These are phyloP conservation scores for Cavia porcellus DNA, from an alignment of 2,113 vertebrate genomes.

Conservation along the genomic window DNA sequence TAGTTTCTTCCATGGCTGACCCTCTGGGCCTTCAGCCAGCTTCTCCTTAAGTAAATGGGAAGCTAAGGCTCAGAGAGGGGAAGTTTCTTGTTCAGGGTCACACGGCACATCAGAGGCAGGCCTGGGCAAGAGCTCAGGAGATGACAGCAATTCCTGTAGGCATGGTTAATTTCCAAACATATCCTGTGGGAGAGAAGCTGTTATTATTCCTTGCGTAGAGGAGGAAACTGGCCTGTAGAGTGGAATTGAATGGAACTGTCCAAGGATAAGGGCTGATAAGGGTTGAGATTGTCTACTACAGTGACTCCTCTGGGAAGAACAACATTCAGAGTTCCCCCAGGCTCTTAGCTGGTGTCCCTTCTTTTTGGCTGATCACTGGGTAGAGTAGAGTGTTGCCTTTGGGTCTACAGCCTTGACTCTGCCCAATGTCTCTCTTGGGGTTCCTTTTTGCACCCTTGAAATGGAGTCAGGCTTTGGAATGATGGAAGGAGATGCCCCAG, in stretches of 20 bases:
- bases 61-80: background rate
- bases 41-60: background rate
- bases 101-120: background rate
- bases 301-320: background rate
- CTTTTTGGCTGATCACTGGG: background rate
- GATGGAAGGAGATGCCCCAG: background rate
- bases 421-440: background rate
- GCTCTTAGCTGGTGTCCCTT: background rate
- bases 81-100: background rate
- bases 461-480: background rate
- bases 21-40: background rate
- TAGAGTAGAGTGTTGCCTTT: rapidly evolving
- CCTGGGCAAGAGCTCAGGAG: background rate
- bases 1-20: background rate
- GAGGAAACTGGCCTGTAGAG: background rate
- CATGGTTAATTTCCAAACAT: background rate
- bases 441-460: background rate
- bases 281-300: no score
- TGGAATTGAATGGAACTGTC: background rate
- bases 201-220: background rate
- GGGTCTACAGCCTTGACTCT: background rate
- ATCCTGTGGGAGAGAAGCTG: no score
- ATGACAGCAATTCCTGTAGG: background rate
- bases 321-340: no score
- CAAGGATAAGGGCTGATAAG: background rate